Conservation (phyloP, 2,797 vertebrate genomes). For the Oceanodroma leucorhoa region DNA sequence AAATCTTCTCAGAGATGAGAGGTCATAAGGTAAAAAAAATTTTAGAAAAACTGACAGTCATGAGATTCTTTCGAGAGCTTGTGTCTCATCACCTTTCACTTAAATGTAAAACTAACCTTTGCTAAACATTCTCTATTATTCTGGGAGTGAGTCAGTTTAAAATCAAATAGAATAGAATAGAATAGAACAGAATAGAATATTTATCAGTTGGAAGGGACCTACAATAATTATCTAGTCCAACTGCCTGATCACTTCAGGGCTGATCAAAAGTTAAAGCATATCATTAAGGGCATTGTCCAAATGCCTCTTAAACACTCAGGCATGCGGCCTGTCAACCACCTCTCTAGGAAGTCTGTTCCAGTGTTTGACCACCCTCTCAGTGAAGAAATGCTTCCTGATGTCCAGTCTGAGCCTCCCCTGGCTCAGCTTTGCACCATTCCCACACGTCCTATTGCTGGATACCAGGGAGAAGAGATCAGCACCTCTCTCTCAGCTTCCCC, state of each 20-base stretch:
- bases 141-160: too few species aligned
- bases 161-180: too few species aligned
- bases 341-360: background rate
- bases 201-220: background rate
- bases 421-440: background rate
- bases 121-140: background rate
- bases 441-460: background rate
- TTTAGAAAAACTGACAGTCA: background rate
- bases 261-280: background rate
- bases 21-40: background rate
- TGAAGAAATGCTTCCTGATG: background rate
- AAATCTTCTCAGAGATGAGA: background rate
- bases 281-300: background rate
- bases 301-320: background rate
- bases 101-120: background rate
- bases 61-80: background rate
- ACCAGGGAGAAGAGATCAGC: background rate
- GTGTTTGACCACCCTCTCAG: background rate
- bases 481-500: background rate
- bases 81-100: background rate
- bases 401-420: too few species aligned
- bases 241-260: background rate
- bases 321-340: too few species aligned
- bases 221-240: background rate
- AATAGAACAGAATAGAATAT: too few species aligned